phyloP scores from a whole-genome alignment of 64 coral and sea anemone genomes.

The Anthopleura sola region DNA sequence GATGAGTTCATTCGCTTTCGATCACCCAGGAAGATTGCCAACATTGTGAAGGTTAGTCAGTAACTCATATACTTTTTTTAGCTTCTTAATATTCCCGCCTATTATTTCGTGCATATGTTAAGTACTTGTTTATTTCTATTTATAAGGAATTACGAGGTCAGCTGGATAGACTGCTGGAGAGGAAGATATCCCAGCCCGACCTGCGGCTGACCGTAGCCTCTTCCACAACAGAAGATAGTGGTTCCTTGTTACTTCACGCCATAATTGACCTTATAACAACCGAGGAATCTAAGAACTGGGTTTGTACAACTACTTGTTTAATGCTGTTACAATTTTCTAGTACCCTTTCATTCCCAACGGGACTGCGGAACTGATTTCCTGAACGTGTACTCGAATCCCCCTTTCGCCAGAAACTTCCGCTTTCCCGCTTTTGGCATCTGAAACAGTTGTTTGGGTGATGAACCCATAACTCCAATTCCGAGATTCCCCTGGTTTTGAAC shows the following conservation, averaged over 20 bases:
- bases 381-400: no score
- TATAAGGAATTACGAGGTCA: conserved; percentile 40
- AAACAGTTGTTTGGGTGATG: no score
- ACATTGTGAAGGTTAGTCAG: conserved; percentile 78
- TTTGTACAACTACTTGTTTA: no score
- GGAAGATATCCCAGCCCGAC: conserved; percentile 80
- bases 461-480: no score
- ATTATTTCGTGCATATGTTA: background rate
- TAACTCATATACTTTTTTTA: no score
- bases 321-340: no score
- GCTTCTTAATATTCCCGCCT: no score
- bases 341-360: no score
- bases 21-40: conserved; percentile 81
- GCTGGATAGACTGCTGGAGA: conserved; percentile 59
- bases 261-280: conserved; percentile 90
- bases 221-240: conserved; percentile 2
- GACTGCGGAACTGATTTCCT: no score
- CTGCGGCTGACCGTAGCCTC: conserved; percentile 59
- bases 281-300: conserved; percentile 56
- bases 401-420: no score
- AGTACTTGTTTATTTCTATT: background rate
- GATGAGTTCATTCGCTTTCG: conserved; percentile 94
- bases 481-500: no score
- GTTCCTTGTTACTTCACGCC: conserved; percentile 50
- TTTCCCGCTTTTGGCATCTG: no score